Evolutionary conservation across 2,888 invertebrate genomes (phyloP), one percentile per base, ranked within the genome.

Genomic region (Eulithis testata): DNA sequence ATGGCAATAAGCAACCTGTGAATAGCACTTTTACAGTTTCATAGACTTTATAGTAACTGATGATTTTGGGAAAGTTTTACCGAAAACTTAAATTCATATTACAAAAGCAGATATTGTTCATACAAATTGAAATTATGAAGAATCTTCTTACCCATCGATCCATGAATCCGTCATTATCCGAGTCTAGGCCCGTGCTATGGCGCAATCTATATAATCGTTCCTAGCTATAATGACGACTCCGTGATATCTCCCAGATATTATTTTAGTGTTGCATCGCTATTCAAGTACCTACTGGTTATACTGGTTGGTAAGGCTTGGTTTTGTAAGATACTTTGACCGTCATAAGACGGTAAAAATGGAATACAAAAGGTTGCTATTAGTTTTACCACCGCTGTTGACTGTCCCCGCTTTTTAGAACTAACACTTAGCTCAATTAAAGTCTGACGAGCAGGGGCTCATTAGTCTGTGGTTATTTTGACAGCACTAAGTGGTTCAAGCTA

Each of bases 201-300:
- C 63, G 60, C 63, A 63, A 67, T 57, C 63, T 21, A 51, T 21
- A 51, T 66, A 66, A 66, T 60, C 56, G 60, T 59, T 52, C 51
- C 27, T 7, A 40, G 49, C 53, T n/a, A 49, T 63, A 63, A 66
- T 44, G 63, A 63, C 63, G 56, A 53, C 56, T 63, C 66, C 63
- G 63, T 66, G 60, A 66, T 60, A 44, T 56, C 63, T 63, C 31
- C 49, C 47, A 45, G 47, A 47, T 49, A 56, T 60, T 59, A 55
- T 51, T 57, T 45, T 11, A 45, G 21, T 51, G 12, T 67, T 67
- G 60, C 63, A 67, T 45, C 51, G 54, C 62, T 44, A 56, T 60
- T 54, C 12, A 49, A 11, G 14, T 31, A 45, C 36, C n/a, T 37
- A 21, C 49, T n/a, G 21, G 50, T 6, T 36, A 3, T 37, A 36